Conservation (phyloP, 1,140 invertebrate species). For the Zaprionus kolodkinae region DNA sequence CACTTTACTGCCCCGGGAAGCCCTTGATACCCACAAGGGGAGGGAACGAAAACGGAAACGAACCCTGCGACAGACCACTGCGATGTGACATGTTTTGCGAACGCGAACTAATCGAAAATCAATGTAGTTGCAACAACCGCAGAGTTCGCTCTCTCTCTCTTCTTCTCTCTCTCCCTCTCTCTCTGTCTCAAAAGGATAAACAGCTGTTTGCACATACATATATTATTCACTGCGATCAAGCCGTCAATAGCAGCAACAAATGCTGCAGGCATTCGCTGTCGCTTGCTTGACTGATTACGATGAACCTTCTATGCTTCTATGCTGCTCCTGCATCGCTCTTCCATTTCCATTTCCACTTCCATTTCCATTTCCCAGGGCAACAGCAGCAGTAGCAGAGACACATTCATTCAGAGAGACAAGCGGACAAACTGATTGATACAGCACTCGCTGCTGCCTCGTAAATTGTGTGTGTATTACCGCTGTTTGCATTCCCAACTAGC, state of each 20-base stretch:
- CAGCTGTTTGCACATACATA: conserved; percentile 65
- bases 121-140: conserved; percentile 59
- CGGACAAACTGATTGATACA: conserved; percentile 4
- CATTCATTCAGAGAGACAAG: neutral
- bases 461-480: conserved; percentile 39
- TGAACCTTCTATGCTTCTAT: neutral
- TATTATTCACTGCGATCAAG: conserved; percentile 76
- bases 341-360: neutral
- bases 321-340: neutral
- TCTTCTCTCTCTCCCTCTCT: neutral
- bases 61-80: conserved; percentile 20
- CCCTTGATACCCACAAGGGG: conserved; percentile 35
- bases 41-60: conserved; percentile 18
- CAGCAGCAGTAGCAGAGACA: conserved; percentile 1
- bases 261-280: conserved; percentile 50
- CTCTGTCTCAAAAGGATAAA: conserved; percentile 51
- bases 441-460: conserved; percentile 10
- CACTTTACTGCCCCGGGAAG: conserved; percentile 37
- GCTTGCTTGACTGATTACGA: conserved; percentile 71
- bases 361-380: neutral
- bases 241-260: conserved; percentile 58
- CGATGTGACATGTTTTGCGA: conserved; percentile 34
- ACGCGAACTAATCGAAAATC: conserved; percentile 71
- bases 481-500: conserved; percentile 31
- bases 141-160: conserved; percentile 1